These are phyloP conservation scores for Platysteira castanea DNA, from an alignment of 2,113 vertebrate species.

Conservation along the genomic window DNA sequence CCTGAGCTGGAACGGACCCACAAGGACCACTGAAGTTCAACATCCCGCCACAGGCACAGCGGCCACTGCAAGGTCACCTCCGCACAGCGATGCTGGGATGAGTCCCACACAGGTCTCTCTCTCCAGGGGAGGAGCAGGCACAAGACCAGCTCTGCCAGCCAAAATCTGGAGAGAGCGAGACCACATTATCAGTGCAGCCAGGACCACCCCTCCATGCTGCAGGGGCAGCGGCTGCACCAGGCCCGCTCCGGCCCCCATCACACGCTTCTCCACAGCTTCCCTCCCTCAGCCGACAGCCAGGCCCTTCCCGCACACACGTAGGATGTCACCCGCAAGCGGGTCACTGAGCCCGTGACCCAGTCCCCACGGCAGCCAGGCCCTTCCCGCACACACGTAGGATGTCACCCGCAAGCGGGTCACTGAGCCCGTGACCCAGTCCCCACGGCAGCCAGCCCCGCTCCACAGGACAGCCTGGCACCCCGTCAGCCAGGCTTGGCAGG, in stretches of 20 bases:
- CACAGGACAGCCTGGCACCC: not conserved
- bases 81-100: not conserved
- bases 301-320: not conserved
- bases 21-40: not conserved
- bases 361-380: not conserved
- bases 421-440: not conserved
- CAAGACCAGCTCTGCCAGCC: not conserved
- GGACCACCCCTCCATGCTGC: not conserved
- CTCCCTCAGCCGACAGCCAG: not conserved
- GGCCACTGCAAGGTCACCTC: not conserved
- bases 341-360: not conserved
- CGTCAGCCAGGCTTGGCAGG: not conserved
- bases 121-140: not conserved
- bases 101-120: not conserved
- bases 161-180: not conserved
- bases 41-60: fast-evolving
- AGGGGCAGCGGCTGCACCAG: not conserved
- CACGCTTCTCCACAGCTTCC: not conserved
- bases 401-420: not conserved
- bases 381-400: not conserved
- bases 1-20: not conserved
- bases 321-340: not conserved
- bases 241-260: fast-evolving
- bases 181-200: not conserved
- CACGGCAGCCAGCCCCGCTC: not conserved